These are phyloP conservation scores for Calliphora vicina DNA, from an alignment of 1,140 invertebrate species.

Conservation along the genomic window DNA sequence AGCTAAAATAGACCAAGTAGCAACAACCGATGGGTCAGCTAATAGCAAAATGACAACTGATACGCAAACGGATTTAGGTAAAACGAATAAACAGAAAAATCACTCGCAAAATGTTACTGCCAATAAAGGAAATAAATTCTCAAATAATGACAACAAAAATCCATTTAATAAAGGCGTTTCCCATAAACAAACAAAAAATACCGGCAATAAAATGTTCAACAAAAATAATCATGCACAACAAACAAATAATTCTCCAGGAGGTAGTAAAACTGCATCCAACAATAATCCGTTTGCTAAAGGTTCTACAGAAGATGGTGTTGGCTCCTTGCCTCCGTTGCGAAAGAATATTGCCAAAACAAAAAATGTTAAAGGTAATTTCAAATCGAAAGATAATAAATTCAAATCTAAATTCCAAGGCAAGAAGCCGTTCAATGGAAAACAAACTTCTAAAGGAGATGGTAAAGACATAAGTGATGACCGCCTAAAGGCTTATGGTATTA, in stretches of 20 bases:
- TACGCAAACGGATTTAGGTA: not conserved
- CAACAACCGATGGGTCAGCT: not conserved
- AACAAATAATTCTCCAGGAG: not conserved
- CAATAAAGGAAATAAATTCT: no score
- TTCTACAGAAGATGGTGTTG: not conserved
- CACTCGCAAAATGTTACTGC: no score
- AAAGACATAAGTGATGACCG: constrained; percentile 70
- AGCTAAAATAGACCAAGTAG: not conserved
- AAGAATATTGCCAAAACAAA: constrained; percentile 22
- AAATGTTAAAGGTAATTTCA: not conserved
- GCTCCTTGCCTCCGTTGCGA: not conserved
- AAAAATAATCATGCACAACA: not conserved
- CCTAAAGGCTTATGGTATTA: constrained; percentile 87
- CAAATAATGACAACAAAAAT: not conserved
- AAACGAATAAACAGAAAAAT: not conserved
- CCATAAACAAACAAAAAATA: not conserved
- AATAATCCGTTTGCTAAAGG: constrained; percentile 29
- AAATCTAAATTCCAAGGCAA: constrained; percentile 38
- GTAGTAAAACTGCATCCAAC: not conserved
- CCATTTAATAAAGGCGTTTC: not conserved
- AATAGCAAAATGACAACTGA: not conserved
- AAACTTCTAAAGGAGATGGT: constrained; percentile 10
- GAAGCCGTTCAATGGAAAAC: constrained; percentile 45
- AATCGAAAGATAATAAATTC: not conserved
- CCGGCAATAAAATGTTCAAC: not conserved